These are phyloP conservation scores for Pantherophis alleghaniensis DNA, from an alignment of 2,797 vertebrate genomes.

Conservation along the genomic window DNA sequence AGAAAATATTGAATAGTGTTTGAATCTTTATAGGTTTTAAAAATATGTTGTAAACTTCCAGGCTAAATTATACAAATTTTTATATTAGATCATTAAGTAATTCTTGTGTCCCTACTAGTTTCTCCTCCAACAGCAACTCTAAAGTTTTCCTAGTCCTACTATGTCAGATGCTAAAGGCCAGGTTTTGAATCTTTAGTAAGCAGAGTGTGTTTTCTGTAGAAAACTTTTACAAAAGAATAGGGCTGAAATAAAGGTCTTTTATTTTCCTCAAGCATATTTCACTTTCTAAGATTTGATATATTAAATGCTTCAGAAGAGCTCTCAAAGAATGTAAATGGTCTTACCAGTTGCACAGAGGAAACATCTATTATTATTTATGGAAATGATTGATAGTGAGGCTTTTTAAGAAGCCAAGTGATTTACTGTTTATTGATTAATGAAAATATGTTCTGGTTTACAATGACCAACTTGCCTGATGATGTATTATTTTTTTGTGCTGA, in stretches of 20 bases:
- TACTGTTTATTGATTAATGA: constrained; percentile 66
- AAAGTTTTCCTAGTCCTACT: neutral
- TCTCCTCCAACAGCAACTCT: neutral
- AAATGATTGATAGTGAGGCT: constrained; percentile 62
- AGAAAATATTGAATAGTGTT: neutral
- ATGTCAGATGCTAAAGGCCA: neutral
- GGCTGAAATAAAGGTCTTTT: accelerated
- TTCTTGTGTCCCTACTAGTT: neutral
- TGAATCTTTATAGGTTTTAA: neutral
- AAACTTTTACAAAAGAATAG: accelerated
- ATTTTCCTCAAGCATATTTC: constrained; percentile 4
- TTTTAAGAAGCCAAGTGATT: constrained; percentile 60
- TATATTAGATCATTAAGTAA: neutral
- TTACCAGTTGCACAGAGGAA: constrained; percentile 16
- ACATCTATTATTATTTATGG: constrained; percentile 40
- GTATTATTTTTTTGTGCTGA: constrained; percentile 49
- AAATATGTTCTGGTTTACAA: constrained; percentile 59
- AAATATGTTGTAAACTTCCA: neutral
- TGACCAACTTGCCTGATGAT: constrained; percentile 47
- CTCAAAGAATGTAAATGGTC: constrained; percentile 9
- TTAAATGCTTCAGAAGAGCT: neutral
- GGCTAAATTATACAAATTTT: neutral
- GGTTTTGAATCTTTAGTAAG: neutral
- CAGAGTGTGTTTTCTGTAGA: neutral
- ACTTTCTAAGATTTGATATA: neutral